Percentiles rank a stretch among this genome's conserved stretches.
phyloP scores from a whole-genome alignment of 2,797 vertebrate species.

The Chrysocyon brachyurus region DNA sequence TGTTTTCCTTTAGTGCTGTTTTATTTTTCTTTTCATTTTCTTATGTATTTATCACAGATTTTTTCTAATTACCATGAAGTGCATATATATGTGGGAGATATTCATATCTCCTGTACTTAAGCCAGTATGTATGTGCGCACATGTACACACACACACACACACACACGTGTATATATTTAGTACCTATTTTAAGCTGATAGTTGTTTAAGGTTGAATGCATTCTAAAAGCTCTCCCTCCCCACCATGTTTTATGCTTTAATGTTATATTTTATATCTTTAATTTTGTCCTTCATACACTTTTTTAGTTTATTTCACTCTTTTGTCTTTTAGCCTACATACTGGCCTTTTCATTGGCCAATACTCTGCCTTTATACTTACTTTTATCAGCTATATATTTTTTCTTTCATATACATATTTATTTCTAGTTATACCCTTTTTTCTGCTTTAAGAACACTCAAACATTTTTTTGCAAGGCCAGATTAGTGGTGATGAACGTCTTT shows the following conservation, averaged over 20 bases:
- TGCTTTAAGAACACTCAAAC: neutral
- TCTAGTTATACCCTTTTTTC: neutral
- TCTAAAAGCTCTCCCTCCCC: neutral
- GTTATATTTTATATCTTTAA: neutral
- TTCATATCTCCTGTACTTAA: no score
- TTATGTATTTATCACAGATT: neutral
- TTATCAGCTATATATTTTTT: neutral
- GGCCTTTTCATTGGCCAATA: neutral
- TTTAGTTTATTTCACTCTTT: neutral
- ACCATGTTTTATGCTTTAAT: neutral
- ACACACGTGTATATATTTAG: neutral
- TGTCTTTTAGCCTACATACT: neutral
- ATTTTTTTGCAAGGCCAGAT: neutral
- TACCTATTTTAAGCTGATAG: neutral
- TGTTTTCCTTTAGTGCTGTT: neutral
- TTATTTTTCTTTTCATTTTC: neutral
- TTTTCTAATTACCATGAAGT: neutral
- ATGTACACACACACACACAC: neutral
- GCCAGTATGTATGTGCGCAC: no score
- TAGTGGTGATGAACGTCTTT: neutral
- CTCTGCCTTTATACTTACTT: neutral
- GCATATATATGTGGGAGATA: neutral
- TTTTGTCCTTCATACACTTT: neutral
- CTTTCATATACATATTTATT: neutral
- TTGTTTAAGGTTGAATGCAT: neutral